Conservation (phyloP, 2,113 vertebrate species). For the Tauraco erythrolophus region DNA sequence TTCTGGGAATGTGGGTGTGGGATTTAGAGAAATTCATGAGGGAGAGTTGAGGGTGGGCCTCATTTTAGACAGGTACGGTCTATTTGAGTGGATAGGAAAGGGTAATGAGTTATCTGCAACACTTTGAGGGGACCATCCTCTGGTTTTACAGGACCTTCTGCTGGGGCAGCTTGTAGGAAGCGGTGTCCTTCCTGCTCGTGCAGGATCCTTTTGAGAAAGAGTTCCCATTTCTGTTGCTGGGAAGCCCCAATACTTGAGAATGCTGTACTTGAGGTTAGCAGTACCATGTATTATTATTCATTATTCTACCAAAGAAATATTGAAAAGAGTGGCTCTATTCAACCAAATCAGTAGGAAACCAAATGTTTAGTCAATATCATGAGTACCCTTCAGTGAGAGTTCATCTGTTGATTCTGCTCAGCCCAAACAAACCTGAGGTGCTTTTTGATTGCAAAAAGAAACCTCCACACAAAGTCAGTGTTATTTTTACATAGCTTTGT, state of each 20-base stretch:
- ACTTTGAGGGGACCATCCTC: background rate
- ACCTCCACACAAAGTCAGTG: background rate
- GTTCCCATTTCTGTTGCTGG: background rate
- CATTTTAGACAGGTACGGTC: background rate
- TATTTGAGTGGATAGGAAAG: background rate
- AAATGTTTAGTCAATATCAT: constrained; percentile 28
- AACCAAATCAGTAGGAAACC: background rate
- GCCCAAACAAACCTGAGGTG: constrained; percentile 21
- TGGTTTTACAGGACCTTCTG: background rate
- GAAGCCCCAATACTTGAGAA: background rate
- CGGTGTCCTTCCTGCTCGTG: background rate
- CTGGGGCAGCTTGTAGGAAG: background rate
- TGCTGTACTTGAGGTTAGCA: background rate
- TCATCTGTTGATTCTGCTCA: constrained; percentile 2
- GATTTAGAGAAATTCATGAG: background rate
- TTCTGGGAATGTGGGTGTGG: background rate
- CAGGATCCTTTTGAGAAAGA: background rate
- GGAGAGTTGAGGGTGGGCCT: background rate
- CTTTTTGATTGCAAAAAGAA: constrained; percentile 47
- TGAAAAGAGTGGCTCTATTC: background rate
- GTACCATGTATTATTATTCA: background rate
- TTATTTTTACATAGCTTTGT: constrained; percentile 25
- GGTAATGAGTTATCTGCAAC: background rate
- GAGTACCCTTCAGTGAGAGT: background rate
- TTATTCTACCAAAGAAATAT: background rate